phyloP scores from a whole-genome alignment of 2,113 vertebrate genomes.

The Tricholaema leucomelas region DNA sequence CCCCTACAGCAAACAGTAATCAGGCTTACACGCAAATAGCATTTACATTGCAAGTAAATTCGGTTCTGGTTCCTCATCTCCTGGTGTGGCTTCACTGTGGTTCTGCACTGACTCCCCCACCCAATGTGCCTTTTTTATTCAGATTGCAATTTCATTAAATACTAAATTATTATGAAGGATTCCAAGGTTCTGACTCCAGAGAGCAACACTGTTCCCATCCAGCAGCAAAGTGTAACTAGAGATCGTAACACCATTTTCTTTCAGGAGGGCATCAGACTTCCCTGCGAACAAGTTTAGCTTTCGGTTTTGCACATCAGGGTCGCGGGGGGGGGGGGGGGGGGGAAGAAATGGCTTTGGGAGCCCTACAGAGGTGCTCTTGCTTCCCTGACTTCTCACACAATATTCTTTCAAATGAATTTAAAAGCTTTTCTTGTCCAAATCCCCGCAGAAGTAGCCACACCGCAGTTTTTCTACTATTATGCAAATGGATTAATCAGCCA shows the following conservation, averaged over 20 bases:
- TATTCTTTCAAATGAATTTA: constrained; percentile 79
- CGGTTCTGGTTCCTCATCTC: not conserved
- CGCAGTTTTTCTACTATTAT: constrained; percentile 90
- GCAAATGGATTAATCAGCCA: constrained; percentile 95
- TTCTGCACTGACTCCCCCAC: not conserved
- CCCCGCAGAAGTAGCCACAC: constrained; percentile 73
- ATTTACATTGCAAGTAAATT: not conserved
- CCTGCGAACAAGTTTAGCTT: not conserved
- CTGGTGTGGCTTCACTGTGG: not conserved
- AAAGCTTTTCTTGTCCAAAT: constrained; percentile 79
- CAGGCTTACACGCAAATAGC: not conserved
- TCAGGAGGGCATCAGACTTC: not conserved
- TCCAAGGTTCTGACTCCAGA: not conserved
- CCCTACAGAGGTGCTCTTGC: constrained; percentile 57
- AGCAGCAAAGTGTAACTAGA: not conserved
- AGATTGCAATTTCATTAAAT: not conserved
- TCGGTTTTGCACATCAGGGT: not conserved
- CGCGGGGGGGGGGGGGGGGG: not conserved
- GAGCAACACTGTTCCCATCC: not conserved
- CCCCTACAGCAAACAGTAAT: not conserved
- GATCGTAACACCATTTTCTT: not conserved
- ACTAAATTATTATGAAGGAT: not conserved
- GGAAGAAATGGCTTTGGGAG: constrained; percentile 39
- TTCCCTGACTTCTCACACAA: constrained; percentile 78
- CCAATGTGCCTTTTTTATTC: not conserved